Base-by-base conservation (phyloP, 92 coral and sea anemone genomes). In the Actinostola sp. region DNA sequence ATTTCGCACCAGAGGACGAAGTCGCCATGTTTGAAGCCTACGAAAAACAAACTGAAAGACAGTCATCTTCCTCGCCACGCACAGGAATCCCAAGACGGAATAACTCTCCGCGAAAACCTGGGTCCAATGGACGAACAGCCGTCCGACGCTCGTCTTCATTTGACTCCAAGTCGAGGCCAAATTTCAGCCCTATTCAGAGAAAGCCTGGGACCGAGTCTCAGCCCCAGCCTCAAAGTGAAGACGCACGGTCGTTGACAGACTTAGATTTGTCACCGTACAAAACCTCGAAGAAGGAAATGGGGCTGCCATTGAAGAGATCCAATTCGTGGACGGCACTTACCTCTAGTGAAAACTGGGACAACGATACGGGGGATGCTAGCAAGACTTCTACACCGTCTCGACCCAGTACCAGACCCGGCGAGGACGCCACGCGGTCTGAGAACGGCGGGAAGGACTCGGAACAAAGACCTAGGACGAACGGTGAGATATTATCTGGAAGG, bases 1-100 rank as follows among this genome's bases (percentile, higher is more conserved):
- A 92, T 75, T 95, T 95, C 50, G 99, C 99, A 2, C 83, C 97
- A 1, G 93, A 92, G 61, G 99, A 95, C 56, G 99, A 95, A 74
- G 86, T 95, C 49, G 85, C 99, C 10, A 95, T 95, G 90, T 91
- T 91, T 76, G 92, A 85, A 62, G 67, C 83, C 3, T 87, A 88
- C 66, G 99, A 95, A 34, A 75, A 50, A 39, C 96, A 92, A 62
- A 83, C 83, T 8, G 75, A 64, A 44, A 67, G 82, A 29, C 65
- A 73, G 1, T 33, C 64, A 23, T 83, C 89, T 12, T 57, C 81
- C 57, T 61, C 56, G 24, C 89, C 85, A 26, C 95, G 93, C 44
- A 78, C 92, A 48, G 97, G 96, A 9, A 84, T 82, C 70, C 84
- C 95, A 36, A 90, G 95, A 53, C 88, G 93, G 42, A 76, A 81